A percentile compares a stretch with the other conserved stretches of the same genome.
Evolutionary conservation across 2,113 vertebrate genomes (phyloP).

Genomic region (Paradoxurus hermaphroditus): DNA sequence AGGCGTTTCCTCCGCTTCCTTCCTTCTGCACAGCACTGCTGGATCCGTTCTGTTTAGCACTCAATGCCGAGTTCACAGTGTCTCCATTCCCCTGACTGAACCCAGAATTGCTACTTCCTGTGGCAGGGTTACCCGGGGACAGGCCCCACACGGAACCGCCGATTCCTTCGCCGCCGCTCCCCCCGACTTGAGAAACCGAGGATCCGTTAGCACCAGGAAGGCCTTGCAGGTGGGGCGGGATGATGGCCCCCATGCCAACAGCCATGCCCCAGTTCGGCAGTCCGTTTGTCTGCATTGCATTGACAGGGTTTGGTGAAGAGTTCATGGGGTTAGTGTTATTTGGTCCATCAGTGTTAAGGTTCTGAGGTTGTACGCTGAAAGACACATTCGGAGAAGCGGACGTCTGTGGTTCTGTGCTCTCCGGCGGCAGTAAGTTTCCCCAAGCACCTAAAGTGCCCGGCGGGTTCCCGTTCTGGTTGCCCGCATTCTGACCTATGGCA

Average conservation of each 20-base stretch:
- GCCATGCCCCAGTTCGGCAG: conserved; percentile 95
- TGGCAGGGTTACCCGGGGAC: conserved; percentile 84
- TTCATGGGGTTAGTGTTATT: conserved; percentile 97
- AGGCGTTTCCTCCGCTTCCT: conserved; percentile 83
- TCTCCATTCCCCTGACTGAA: conserved; percentile 94
- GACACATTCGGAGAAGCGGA: conserved; percentile 93
- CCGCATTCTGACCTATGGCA: conserved; percentile 90
- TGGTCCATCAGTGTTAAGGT: conserved; percentile 98
- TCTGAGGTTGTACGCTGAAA: conserved; percentile 96
- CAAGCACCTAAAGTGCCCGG: conserved; percentile 89
- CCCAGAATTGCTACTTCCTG: conserved; percentile 86
- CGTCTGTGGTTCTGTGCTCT: conserved; percentile 93
- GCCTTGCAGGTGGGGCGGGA: conserved; percentile 94
- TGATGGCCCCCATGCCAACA: conserved; percentile 90
- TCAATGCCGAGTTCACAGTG: conserved; percentile 89
- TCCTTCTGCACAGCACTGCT: conserved; percentile 86
- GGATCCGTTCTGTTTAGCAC: conserved; percentile 88
- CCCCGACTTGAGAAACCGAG: conserved; percentile 85
- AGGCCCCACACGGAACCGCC: conserved; percentile 87
- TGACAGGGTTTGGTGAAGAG: conserved; percentile 88
- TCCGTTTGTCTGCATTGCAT: conserved; percentile 90
- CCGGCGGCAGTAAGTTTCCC: conserved; percentile 92
- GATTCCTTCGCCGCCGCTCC: conserved; percentile 83
- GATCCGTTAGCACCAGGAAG: conserved; percentile 90
- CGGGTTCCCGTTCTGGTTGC: conserved; percentile 92